These are phyloP conservation scores for Drosophila azteca DNA, from an alignment of 1,140 invertebrate genomes.

Conservation along the genomic window DNA sequence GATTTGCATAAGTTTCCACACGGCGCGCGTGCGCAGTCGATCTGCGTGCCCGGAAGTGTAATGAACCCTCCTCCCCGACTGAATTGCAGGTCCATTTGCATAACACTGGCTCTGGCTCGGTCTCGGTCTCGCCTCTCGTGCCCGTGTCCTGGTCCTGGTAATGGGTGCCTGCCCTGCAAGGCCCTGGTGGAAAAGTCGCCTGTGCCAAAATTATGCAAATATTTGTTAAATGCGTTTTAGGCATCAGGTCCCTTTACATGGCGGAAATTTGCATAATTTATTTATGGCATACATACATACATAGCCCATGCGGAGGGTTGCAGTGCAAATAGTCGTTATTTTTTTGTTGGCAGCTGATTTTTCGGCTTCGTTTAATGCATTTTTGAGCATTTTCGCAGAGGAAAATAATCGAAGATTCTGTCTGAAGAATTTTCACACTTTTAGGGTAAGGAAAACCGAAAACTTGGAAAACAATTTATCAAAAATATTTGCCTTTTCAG, in stretches of 20 bases:
- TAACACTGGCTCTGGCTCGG: conserved; percentile 64
- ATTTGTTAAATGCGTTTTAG: conserved; percentile 74
- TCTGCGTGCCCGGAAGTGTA: conserved; percentile 17
- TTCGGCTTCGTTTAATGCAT: conserved; percentile 58
- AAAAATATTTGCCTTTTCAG: conserved; percentile 71
- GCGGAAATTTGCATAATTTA: conserved; percentile 72
- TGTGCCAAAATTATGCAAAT: conserved; percentile 82
- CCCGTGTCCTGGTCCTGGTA: background rate
- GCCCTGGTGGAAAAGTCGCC: conserved; percentile 55
- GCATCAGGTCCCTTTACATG: conserved; percentile 59
- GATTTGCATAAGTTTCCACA: conserved; percentile 73
- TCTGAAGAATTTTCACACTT: conserved; percentile 63
- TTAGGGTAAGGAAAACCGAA: conserved; percentile 31
- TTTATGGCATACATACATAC: conserved; percentile 27
- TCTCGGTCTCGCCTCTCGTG: background rate
- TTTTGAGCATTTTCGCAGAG: conserved; percentile 43
- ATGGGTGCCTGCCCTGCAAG: conserved; percentile 6
- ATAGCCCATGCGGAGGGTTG: conserved; percentile 37
- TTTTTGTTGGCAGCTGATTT: conserved; percentile 64
- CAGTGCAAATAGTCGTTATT: conserved; percentile 55
- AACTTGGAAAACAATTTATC: conserved; percentile 70
- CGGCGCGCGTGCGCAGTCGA: conserved; percentile 65
- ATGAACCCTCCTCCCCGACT: conserved; percentile 36
- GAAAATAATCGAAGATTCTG: conserved; percentile 28
- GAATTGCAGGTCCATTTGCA: conserved; percentile 77